These are phyloP conservation scores for Megalops atlanticus DNA, from an alignment of 2,113 vertebrate genomes.

Conservation along the genomic window DNA sequence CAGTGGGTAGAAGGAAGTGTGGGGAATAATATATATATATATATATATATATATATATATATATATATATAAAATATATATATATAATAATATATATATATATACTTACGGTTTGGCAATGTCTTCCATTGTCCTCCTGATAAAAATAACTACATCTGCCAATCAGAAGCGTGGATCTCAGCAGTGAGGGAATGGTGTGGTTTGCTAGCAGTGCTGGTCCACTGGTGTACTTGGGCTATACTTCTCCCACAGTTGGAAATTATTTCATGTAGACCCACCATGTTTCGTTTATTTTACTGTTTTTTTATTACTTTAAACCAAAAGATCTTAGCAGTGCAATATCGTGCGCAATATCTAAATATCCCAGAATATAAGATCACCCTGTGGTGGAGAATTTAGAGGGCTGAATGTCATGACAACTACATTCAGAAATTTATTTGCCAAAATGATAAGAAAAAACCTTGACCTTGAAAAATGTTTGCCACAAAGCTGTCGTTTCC, in stretches of 20 bases:
- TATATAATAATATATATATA: too few species aligned
- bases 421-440: neutral
- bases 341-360: too few species aligned
- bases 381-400: neutral
- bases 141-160: neutral
- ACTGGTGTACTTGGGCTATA: too few species aligned
- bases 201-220: neutral
- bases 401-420: neutral
- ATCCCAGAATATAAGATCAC: neutral
- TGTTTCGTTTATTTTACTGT: too few species aligned
- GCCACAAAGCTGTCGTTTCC: too few species aligned
- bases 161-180: neutral
- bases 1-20: neutral
- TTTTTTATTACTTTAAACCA: too few species aligned
- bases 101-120: too few species aligned
- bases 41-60: too few species aligned
- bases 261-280: too few species aligned
- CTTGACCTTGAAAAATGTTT: neutral
- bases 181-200: neutral
- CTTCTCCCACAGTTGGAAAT: too few species aligned
- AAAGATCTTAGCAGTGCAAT: too few species aligned
- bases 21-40: neutral
- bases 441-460: neutral
- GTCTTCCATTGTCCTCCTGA: neutral
- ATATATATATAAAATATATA: too few species aligned